Conservation (phyloP, 2,113 vertebrate species). For the Myotis lucifugus region DNA sequence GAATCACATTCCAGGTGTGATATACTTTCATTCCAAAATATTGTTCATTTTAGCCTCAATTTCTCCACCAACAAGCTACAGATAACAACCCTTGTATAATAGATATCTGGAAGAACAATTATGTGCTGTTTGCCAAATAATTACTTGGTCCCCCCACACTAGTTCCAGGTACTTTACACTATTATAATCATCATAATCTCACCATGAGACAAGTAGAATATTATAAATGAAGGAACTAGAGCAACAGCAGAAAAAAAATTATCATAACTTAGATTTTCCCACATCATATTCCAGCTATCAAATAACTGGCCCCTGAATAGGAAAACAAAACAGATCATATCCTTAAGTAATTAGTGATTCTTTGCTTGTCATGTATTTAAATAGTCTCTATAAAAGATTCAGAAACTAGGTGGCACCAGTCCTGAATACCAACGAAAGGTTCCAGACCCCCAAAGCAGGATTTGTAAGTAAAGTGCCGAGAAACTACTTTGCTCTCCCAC, state of each 20-base stretch:
- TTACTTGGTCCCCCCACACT: not conserved
- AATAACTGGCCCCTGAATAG: not conserved
- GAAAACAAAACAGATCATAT: not conserved
- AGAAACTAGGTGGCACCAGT: not conserved
- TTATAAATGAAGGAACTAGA: not conserved
- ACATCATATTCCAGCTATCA: not conserved
- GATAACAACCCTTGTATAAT: not conserved
- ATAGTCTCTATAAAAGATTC: not conserved
- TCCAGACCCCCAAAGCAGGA: not conserved
- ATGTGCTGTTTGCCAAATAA: not conserved
- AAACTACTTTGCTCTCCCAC: not conserved
- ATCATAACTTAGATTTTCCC: not conserved
- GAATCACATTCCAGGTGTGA: not conserved
- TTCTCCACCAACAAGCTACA: not conserved
- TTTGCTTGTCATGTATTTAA: not conserved
- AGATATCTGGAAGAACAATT: not conserved
- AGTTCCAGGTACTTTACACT: not conserved
- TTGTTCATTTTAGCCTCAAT: not conserved
- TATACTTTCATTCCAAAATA: not conserved
- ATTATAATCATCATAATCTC: not conserved
- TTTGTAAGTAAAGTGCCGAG: not conserved
- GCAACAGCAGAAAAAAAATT: not conserved
- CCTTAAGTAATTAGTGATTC: not conserved
- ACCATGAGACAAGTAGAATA: not conserved
- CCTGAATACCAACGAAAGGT: not conserved